These are phyloP conservation scores for Onychomys leucogaster DNA, from an alignment of 2,797 vertebrate genomes.

Conservation along the genomic window DNA sequence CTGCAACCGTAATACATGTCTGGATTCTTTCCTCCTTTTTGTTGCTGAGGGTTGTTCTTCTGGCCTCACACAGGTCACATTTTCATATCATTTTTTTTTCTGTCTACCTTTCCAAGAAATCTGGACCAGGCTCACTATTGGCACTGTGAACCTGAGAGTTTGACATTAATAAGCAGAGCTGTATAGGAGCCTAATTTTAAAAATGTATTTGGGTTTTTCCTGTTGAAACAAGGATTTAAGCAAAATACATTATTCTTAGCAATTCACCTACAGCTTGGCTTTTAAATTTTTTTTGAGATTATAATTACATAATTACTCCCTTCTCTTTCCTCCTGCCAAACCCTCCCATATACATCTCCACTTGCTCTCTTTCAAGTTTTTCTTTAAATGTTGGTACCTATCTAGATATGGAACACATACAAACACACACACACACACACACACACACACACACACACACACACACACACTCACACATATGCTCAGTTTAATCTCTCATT, in stretches of 20 bases:
- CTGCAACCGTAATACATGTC: neutral
- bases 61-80: no score
- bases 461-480: neutral
- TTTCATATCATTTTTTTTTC: neutral
- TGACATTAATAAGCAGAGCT: neutral
- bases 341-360: neutral
- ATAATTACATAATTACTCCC: neutral
- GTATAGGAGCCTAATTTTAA: neutral
- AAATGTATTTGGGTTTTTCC: neutral
- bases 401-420: neutral
- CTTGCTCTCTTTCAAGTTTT: neutral
- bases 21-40: neutral
- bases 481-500: neutral
- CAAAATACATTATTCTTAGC: slow-evolving; percentile 3
- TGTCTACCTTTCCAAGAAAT: neutral
- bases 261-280: neutral
- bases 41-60: neutral
- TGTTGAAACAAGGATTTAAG: neutral
- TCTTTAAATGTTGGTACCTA: neutral
- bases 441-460: neutral
- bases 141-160: neutral
- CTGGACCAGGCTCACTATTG: neutral
- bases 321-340: neutral
- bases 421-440: neutral
- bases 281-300: neutral